These are phyloP conservation scores for Pogonocichla stellata DNA, from an alignment of 2,113 vertebrate species.

Conservation along the genomic window DNA sequence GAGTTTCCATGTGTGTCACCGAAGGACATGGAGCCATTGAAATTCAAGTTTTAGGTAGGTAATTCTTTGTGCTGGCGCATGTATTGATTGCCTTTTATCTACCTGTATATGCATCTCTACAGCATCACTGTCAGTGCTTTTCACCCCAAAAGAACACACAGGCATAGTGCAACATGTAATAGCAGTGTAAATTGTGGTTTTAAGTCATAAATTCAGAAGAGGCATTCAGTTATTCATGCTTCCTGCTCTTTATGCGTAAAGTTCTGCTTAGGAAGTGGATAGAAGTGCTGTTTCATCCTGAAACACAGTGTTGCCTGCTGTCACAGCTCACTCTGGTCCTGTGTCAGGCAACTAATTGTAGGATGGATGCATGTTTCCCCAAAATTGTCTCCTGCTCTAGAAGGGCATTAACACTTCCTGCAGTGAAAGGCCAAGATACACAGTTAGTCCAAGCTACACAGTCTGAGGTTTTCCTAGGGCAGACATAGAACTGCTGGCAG, in stretches of 20 bases:
- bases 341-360: slow-evolving; percentile 17
- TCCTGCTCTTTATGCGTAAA: neutral
- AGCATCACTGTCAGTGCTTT: slow-evolving; percentile 71
- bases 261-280: neutral
- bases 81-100: slow-evolving; percentile 76
- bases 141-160: slow-evolving; percentile 42
- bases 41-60: slow-evolving; percentile 79
- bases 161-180: neutral
- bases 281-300: neutral
- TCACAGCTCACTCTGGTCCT: neutral
- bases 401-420: neutral
- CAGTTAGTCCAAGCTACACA: neutral
- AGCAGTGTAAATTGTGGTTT: slow-evolving; percentile 24
- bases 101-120: slow-evolving; percentile 70
- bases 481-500: neutral
- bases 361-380: slow-evolving; percentile 17
- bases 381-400: neutral
- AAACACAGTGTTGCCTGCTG: neutral
- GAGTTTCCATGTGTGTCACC: slow-evolving; percentile 74
- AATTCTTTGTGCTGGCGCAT: slow-evolving; percentile 77
- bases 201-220: slow-evolving; percentile 28
- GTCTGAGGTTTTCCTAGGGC: neutral
- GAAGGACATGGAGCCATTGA: slow-evolving; percentile 78
- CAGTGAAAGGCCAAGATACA: neutral
- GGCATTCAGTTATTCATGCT: slow-evolving; percentile 24